Base-by-base conservation (phyloP, 2,113 vertebrate genomes). In the Corvus moneduloides region DNA sequence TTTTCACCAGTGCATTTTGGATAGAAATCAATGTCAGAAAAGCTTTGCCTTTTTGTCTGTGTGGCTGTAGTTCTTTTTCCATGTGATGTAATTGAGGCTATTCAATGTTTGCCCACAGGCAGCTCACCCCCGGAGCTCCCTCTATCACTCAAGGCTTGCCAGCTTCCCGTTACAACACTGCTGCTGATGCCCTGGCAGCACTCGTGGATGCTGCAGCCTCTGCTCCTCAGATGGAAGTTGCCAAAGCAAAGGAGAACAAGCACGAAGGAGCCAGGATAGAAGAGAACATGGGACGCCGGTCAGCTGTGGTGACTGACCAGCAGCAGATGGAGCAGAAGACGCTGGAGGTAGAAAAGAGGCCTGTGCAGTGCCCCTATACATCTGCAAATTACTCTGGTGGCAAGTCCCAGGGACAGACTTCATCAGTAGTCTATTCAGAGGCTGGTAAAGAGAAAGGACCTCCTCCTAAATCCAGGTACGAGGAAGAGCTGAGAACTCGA, bases 401-500 rank as follows among this genome's bases (percentile, higher is more conserved):
- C 87, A 99, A 99, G 96, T 96, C 98, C 89, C 98, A 98, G 97
- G 97, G 98, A 93, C 98, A 98, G 88, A 61, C 95, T 41, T 95
- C 98, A 69, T 97, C 99, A 61, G 93, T 98, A 72, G 97, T 97
- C 68, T 99, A 99, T 96, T 96, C 98, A 30, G 99, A 99, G 74
- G 98, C 98, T 79, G 97, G 97, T 90, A 99, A 99, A 96, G 99
- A 99, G 68, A 99, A 99, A 97, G 98, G 97, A 85, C 98, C 98
- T 67, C 98, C 99, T 93, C 98, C 99, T 91, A 99, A 99, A 97
- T 99, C 99, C 46, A 99, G 99, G 97, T 99, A 99, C 61, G 99
- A 99, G 97, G 99, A 99, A 98, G 99, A 99, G 98, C 98, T 99
- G 91, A 98, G 99, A 94, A 99, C 99, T 37, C 98, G 98, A 64